Percentiles rank a stretch among this genome's conserved stretches.
Conservation (phyloP, 2,888 invertebrate species). For the Diloba caeruleocephala region DNA sequence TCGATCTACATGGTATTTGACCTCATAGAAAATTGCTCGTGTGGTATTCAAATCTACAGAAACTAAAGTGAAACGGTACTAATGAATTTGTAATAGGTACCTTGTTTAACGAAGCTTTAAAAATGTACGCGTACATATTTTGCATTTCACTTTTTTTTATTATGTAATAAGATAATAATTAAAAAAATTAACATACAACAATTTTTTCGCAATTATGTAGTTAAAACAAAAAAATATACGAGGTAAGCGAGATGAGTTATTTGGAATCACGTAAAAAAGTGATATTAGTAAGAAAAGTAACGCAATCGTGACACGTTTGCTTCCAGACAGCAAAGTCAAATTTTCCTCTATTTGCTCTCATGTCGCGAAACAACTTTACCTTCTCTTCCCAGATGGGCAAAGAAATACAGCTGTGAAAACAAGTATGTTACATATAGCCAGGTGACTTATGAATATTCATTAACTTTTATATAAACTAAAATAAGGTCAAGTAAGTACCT, state of each 20-base stretch:
- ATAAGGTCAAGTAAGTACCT: slow-evolving; percentile 53
- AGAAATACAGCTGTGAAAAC: slow-evolving; percentile 14
- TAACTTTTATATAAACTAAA: slow-evolving; percentile 46
- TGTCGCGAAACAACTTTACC: not conserved
- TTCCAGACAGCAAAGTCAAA: slow-evolving; percentile 6
- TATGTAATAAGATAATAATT: too few species aligned
- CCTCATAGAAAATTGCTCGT: slow-evolving; percentile 18
- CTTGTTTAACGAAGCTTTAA: not conserved
- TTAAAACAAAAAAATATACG: not conserved
- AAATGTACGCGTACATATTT: not conserved
- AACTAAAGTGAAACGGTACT: not conserved
- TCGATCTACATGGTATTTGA: slow-evolving; percentile 21
- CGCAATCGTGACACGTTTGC: slow-evolving; percentile 1
- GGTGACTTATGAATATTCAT: slow-evolving; percentile 35
- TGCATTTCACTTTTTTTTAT: too few species aligned
- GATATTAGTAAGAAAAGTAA: slow-evolving; percentile 6
- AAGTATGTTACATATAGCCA: slow-evolving; percentile 13
- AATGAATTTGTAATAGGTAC: not conserved
- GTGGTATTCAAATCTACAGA: slow-evolving; percentile 2
- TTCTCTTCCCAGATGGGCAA: slow-evolving; percentile 13
- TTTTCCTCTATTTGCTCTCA: slow-evolving; percentile 11
- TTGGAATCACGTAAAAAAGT: slow-evolving; percentile 4
- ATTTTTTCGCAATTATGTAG: too few species aligned
- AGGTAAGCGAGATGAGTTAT: not conserved
- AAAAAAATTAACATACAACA: too few species aligned